phyloP scores from a whole-genome alignment of 2,888 invertebrate genomes.

The Coronaproctus castanopsis region DNA sequence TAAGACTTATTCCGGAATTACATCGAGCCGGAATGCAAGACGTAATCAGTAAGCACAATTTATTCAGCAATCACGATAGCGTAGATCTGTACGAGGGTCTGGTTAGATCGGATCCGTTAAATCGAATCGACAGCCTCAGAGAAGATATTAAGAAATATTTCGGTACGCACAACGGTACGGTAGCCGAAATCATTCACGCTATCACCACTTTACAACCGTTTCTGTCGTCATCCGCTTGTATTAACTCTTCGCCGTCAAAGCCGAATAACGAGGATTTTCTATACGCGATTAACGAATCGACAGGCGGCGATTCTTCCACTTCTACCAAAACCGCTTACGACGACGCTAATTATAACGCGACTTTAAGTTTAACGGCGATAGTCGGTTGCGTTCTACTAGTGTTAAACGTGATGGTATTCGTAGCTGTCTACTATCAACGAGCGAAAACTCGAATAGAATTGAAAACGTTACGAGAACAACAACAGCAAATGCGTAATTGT shows the following conservation, averaged over 20 bases:
- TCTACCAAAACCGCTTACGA: background rate
- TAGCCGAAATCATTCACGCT: constrained; percentile 27
- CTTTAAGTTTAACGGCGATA: constrained; percentile 55
- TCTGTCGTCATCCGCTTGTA: constrained; percentile 49
- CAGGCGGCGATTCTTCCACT: constrained; percentile 23
- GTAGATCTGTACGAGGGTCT: constrained; percentile 73
- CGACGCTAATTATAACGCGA: constrained; percentile 25
- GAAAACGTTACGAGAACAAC: constrained; percentile 12
- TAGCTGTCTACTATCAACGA: constrained; percentile 63
- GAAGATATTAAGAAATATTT: background rate
- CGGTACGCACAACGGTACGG: constrained; percentile 19
- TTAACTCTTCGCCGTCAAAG: constrained; percentile 28
- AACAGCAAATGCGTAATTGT: constrained; percentile 1
- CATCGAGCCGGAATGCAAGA: constrained; percentile 69
- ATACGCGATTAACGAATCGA: constrained; percentile 20
- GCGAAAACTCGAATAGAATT: constrained; percentile 51
- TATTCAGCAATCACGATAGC: constrained; percentile 74
- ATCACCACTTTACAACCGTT: constrained; percentile 41
- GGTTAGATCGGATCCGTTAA: constrained; percentile 64
- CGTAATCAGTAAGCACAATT: constrained; percentile 66
- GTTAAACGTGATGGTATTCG: constrained; percentile 62
- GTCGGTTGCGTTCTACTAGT: constrained; percentile 63
- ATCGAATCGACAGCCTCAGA: constrained; percentile 29
- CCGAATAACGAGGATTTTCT: constrained; percentile 1
- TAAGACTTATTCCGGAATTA: constrained; percentile 76